Evolutionary conservation across 1,140 invertebrate genomes (phyloP).

Genomic region (Coenobita brevimanus): DNA sequence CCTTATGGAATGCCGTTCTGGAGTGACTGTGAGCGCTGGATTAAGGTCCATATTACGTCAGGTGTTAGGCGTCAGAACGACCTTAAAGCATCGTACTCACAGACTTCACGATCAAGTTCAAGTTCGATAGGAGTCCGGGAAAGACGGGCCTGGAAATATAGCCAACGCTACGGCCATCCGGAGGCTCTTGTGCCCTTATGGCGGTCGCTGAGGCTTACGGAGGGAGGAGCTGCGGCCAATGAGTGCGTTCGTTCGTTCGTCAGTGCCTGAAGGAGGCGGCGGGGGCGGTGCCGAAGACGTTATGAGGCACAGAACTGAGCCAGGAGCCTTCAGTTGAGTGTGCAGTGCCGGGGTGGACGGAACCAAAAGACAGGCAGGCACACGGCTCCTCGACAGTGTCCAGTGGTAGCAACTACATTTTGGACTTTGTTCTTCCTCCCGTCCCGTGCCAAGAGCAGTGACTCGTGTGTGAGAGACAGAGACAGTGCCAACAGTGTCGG

Average conservation of each 20-base stretch:
- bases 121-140: neutral
- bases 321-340: conserved; percentile 46
- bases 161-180: neutral
- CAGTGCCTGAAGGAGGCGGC: conserved; percentile 33
- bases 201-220: neutral
- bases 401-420: neutral
- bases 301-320: conserved; percentile 55
- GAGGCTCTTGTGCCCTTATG: conserved; percentile 31
- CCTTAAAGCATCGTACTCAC: neutral
- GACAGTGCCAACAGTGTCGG: conserved; percentile 32
- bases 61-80: neutral
- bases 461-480: conserved; percentile 41
- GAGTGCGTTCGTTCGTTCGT: conserved; percentile 40
- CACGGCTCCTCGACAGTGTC: neutral
- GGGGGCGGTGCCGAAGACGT: conserved; percentile 43
- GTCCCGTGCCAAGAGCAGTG: neutral
- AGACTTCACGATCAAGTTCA: conserved; percentile 37
- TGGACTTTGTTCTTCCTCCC: neutral
- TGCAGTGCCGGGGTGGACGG: conserved; percentile 61
- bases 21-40: neutral
- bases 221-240: conserved; percentile 23
- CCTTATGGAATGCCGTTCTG: neutral
- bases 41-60: conserved; percentile 25
- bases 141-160: conserved; percentile 46
- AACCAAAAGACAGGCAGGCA: conserved; percentile 52